Evolutionary conservation across 2,113 vertebrate genomes (phyloP).

Genomic region (Girardinichthys multiradiatus): DNA sequence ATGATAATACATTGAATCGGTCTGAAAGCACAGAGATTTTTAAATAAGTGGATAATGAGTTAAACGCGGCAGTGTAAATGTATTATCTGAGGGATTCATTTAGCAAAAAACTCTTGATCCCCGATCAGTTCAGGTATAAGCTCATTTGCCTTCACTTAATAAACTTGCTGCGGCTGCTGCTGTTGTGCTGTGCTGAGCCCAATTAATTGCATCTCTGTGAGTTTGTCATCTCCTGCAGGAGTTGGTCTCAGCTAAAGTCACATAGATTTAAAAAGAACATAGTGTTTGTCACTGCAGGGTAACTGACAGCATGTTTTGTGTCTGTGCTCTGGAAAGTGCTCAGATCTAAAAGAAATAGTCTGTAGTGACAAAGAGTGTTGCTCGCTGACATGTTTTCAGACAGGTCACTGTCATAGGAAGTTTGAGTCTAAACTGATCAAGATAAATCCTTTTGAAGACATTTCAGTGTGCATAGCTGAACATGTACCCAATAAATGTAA

Average conservation of each 20-base stretch:
- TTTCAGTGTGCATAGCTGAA: conserved; percentile 10
- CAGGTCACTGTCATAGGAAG: background rate
- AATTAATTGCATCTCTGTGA: conserved; percentile 57
- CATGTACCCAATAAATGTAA: background rate
- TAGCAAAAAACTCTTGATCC: conserved; percentile 18
- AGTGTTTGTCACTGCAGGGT: conserved; percentile 32
- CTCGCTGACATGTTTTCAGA: conserved; percentile 3
- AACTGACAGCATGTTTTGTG: conserved; percentile 25
- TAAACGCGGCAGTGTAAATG: conserved; percentile 23
- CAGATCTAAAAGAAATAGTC: background rate
- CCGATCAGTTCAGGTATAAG: conserved; percentile 49
- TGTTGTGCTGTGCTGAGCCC: conserved; percentile 41
- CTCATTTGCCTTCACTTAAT: conserved; percentile 51
- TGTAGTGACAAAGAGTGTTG: conserved; percentile 31
- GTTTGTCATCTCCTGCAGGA: conserved; percentile 32
- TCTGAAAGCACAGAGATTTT: background rate
- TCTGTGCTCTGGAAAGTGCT: conserved; percentile 14
- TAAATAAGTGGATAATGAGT: conserved; percentile 39
- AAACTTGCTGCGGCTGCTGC: conserved; percentile 37
- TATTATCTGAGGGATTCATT: conserved; percentile 31
- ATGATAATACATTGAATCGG: too few species aligned
- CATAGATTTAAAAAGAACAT: conserved; percentile 16
- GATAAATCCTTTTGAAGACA: background rate
- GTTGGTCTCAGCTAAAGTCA: conserved; percentile 23
- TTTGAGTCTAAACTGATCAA: background rate